Conservation (phyloP, 2,113 vertebrate genomes). For the Microtus pennsylvanicus region DNA sequence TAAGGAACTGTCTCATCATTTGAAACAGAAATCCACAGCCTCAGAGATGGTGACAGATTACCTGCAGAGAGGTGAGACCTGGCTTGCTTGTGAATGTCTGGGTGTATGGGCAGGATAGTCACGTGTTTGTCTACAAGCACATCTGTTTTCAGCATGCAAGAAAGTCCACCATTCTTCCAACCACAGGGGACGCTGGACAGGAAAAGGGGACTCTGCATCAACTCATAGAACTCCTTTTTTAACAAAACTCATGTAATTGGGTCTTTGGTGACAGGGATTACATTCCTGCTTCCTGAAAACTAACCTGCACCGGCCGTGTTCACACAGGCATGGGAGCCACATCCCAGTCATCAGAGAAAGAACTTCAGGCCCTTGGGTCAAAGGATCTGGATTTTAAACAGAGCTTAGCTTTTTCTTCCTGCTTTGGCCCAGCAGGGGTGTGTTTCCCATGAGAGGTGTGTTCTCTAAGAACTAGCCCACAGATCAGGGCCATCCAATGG, state of each 20-base stretch:
- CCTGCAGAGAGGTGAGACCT: no score
- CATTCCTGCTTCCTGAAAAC: conserved; percentile 12
- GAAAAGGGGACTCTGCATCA: neutral
- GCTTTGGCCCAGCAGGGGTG: neutral
- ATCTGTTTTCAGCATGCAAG: neutral
- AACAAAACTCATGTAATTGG: neutral
- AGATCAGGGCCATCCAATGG: conserved; percentile 40
- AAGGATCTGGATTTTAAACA: conserved; percentile 62
- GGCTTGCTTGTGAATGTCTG: accelerated
- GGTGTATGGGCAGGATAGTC: neutral
- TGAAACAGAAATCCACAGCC: neutral
- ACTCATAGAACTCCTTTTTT: neutral
- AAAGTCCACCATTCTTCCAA: neutral
- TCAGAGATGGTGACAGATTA: neutral
- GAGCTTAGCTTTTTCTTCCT: conserved; percentile 63
- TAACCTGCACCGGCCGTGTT: neutral
- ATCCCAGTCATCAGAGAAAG: conserved; percentile 42
- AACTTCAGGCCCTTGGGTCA: conserved; percentile 59
- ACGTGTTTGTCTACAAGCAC: neutral
- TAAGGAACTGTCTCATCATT: neutral
- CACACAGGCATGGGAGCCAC: neutral
- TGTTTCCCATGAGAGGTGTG: conserved; percentile 44
- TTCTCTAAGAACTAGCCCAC: conserved; percentile 31
- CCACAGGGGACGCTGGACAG: neutral
- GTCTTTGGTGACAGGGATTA: conserved; percentile 10